A percentile compares a stretch with the other conserved stretches of the same genome.
Conservation (phyloP, 92 coral and sea anemone species). For the Heteractis magnifica region DNA sequence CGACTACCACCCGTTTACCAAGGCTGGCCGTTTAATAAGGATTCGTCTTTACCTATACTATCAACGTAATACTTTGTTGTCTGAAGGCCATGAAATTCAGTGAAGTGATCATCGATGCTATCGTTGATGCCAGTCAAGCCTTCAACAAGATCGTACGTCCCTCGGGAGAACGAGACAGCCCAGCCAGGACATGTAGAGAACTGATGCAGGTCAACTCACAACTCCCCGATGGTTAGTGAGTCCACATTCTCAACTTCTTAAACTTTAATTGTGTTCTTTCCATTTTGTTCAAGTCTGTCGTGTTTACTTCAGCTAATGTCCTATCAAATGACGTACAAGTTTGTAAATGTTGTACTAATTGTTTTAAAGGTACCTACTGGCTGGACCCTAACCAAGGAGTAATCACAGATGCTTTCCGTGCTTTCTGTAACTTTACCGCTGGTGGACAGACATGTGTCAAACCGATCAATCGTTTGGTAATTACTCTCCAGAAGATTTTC, state of each 20-base stretch:
- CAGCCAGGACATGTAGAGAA: slow-evolving; percentile 75
- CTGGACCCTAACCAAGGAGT: slow-evolving; percentile 98
- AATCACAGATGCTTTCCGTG: slow-evolving; percentile 79
- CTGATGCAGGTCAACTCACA: slow-evolving; percentile 47
- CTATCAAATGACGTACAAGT: too few species aligned
- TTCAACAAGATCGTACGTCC: slow-evolving; percentile 54
- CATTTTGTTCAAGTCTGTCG: neutral
- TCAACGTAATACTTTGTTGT: neutral
- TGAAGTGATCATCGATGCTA: slow-evolving; percentile 48
- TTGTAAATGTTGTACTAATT: too few species aligned
- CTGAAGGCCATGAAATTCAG: slow-evolving; percentile 47
- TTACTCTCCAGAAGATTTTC: neutral
- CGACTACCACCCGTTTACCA: neutral
- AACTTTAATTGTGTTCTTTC: too few species aligned
- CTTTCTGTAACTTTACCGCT: slow-evolving; percentile 95
- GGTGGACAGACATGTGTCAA: slow-evolving; percentile 93
- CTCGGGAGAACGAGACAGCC: slow-evolving; percentile 64
- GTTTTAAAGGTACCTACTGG: slow-evolving; percentile 60
- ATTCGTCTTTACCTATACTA: too few species aligned
- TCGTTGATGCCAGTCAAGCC: slow-evolving; percentile 41
- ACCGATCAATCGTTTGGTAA: slow-evolving; percentile 26
- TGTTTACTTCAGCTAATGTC: neutral
- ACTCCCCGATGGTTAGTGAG: slow-evolving; percentile 60
- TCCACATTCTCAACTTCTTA: neutral
- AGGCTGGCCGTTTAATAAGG: too few species aligned